Percentiles rank a stretch among this genome's conserved stretches.
phyloP scores from a whole-genome alignment of 2,888 invertebrate species.

The Agonopterix subpropinquella region DNA sequence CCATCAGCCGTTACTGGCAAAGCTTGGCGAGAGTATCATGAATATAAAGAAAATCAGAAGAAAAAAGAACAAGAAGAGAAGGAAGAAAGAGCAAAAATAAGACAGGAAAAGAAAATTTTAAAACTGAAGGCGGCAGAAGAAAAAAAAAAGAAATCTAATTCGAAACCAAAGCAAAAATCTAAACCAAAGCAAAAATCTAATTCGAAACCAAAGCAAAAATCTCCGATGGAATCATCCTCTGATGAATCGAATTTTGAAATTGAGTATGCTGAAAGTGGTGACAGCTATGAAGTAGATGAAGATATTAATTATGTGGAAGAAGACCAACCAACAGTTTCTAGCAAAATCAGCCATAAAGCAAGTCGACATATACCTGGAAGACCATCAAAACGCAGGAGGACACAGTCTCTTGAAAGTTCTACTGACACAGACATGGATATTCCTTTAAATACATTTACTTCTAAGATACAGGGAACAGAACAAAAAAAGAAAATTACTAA shows the following conservation, averaged over 20 bases:
- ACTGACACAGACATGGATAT: not conserved
- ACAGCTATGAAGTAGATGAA: slow-evolving; percentile 1
- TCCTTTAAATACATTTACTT: slow-evolving; percentile 3
- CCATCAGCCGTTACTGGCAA: slow-evolving; percentile 1
- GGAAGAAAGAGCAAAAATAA: not conserved
- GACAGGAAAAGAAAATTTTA: not conserved
- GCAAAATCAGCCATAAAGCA: too few relatives aligned
- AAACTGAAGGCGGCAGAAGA: slow-evolving; percentile 3
- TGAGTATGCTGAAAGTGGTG: slow-evolving; percentile 7
- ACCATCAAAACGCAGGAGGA: too few relatives aligned
- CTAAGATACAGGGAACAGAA: not conserved
- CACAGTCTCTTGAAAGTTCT: too few relatives aligned
- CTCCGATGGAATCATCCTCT: slow-evolving; percentile 1
- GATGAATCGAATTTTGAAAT: slow-evolving; percentile 5
- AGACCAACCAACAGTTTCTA: too few relatives aligned
- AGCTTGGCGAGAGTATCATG: slow-evolving; percentile 1
- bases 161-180: not conserved
- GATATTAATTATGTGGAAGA: not conserved
- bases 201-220: not conserved
- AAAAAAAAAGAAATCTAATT: not conserved
- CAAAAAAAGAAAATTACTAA: not conserved
- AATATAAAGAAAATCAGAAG: not conserved
- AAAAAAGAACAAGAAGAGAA: not conserved
- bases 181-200: not conserved
- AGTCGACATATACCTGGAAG: too few relatives aligned